Conservation (phyloP, 2,797 vertebrate genomes). For the Tamandua tetradactyla region DNA sequence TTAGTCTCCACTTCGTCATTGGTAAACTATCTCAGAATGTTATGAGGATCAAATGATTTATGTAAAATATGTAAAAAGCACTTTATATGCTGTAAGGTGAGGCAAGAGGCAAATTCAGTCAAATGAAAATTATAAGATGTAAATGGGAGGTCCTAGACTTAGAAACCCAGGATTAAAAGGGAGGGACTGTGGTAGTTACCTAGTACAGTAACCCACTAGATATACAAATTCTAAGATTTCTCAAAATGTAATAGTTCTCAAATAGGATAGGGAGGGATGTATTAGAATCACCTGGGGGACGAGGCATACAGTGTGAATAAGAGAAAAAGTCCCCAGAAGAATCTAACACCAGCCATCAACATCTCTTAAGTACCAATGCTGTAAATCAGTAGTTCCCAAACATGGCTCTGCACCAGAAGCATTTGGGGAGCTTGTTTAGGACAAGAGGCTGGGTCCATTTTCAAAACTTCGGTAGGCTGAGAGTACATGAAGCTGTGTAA, state of each 20-base stretch:
- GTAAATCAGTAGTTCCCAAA: neutral
- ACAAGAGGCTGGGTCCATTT: neutral
- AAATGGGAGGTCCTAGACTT: conserved; percentile 66
- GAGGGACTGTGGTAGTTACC: neutral
- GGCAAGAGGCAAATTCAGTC: conserved; percentile 58
- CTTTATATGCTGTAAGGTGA: conserved; percentile 25
- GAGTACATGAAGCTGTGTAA: neutral
- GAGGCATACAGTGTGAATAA: neutral
- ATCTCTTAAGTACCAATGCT: neutral
- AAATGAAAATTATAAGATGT: conserved; percentile 40
- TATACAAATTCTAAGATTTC: neutral
- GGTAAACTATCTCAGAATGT: conserved; percentile 24
- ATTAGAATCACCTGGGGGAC: neutral
- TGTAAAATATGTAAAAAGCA: conserved; percentile 55
- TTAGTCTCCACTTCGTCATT: conserved; percentile 44
- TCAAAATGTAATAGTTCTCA: neutral
- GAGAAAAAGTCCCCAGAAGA: conserved; percentile 12
- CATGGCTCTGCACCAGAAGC: conserved; percentile 38
- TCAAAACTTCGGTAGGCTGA: neutral
- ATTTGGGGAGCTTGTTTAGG: neutral
- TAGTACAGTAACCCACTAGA: neutral
- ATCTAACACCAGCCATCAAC: neutral
- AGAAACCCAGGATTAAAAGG: conserved; percentile 59
- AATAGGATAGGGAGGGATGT: neutral
- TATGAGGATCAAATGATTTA: conserved; percentile 51